Conservation (phyloP, 2,113 vertebrate genomes). For the Dipodomys spectabilis region DNA sequence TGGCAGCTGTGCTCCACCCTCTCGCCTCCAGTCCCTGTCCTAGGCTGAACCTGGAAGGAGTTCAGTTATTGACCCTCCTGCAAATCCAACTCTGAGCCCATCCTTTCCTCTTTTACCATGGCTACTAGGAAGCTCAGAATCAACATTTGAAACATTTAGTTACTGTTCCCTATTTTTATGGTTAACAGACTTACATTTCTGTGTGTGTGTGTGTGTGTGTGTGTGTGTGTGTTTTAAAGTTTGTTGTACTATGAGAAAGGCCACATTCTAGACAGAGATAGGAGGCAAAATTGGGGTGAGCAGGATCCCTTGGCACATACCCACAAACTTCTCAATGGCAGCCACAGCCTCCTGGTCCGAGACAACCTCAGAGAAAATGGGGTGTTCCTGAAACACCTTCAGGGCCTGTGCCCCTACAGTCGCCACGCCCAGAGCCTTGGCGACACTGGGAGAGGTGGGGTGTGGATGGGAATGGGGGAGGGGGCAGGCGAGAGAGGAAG, state of each 20-base stretch:
- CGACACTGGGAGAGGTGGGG: conserved; percentile 84
- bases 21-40: background rate
- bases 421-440: conserved; percentile 90
- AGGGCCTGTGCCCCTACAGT: conserved; percentile 88
- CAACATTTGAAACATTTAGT: background rate
- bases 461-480: background rate
- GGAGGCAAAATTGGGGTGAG: background rate
- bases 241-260: no score
- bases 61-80: background rate
- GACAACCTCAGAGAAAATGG: conserved; percentile 89
- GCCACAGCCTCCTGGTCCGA: conserved; percentile 91
- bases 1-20: background rate
- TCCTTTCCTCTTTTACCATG: background rate
- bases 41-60: background rate
- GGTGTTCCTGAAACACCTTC: conserved; percentile 88
- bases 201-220: no score
- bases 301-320: conserved; percentile 77
- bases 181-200: background rate
- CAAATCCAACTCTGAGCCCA: background rate
- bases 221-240: no score
- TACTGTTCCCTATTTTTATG: background rate
- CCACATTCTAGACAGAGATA: background rate
- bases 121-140: conserved; percentile 27
- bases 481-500: background rate
- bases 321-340: conserved; percentile 90